Evolutionary conservation across 2,113 vertebrate species (phyloP), one percentile per base, ranked within the genome.

Genomic region (Illadopsis cleaveri): DNA sequence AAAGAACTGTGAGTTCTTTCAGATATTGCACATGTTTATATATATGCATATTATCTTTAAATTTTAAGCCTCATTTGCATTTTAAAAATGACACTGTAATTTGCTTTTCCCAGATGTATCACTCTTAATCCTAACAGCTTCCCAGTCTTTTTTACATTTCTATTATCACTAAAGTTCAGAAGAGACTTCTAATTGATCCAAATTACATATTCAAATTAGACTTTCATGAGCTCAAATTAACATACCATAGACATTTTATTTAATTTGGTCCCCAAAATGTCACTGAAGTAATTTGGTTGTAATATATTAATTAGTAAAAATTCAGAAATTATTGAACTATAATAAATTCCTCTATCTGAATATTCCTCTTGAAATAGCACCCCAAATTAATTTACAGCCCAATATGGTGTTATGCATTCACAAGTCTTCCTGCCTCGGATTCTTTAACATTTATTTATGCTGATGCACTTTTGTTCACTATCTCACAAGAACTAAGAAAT

Each of bases 181-280:
- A 96, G 91, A 96, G 97, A 93, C 86, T 95, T 97, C 93, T 97
- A 98, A 98, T 97, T 96, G 96, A 93, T 96, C 93, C 95, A 97
- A 97, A 97, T 97, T 96, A 89, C 94, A 87, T 97, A 98, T 97
- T 97, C 94, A 97, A 97, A 98, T 97, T 95, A 97, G 95, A 94
- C 70, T 96, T 97, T 98, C 94, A 96, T 94, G 68, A 97, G 77
- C 95, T 96, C 71, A 97, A 98, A 98, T 97, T 97, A 97, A 96
- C 97, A 97, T 94, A 94, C 90, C 86, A 76, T 68, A 95, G 90
- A 95, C 82, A 94, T 96, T 95, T 97, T 96, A 96, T 97, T 98
- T 97, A 92, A 97, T 94, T 97, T 95, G 82, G 77, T 71, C 68
- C 82, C 95, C 30, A 37, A 97, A 97, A 95, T 94, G 93, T 95